Conservation (phyloP, 1,140 invertebrate genomes). For the Notospermus geniculatus region DNA sequence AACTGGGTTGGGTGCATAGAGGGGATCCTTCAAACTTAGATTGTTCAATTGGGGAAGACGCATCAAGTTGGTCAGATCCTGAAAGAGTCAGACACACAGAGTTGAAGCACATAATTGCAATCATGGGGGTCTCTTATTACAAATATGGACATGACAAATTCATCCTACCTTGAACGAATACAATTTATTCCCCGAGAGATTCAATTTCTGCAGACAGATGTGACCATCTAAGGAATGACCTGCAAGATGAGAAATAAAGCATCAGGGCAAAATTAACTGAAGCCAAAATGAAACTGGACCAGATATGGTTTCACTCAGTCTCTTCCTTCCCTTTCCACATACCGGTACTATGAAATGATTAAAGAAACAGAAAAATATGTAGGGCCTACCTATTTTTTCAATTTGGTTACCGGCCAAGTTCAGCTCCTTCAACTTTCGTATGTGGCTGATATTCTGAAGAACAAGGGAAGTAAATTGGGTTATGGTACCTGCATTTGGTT, state of each 20-base stretch:
- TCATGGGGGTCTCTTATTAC: neutral
- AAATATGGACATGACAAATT: neutral
- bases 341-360: no score
- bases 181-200: slow-evolving; percentile 52
- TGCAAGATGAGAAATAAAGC: slow-evolving; percentile 23
- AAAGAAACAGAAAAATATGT: neutral
- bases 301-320: no score
- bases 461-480: slow-evolving; percentile 9
- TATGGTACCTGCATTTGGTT: neutral
- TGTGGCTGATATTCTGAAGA: slow-evolving; percentile 43
- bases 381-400: slow-evolving; percentile 48
- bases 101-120: neutral
- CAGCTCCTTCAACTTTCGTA: slow-evolving; percentile 43
- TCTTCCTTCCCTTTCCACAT: no score
- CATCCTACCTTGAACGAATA: slow-evolving; percentile 44
- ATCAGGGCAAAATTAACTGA: neutral
- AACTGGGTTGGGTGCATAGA: slow-evolving; percentile 45
- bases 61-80: slow-evolving; percentile 51
- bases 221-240: slow-evolving; percentile 44
- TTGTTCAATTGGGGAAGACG: slow-evolving; percentile 36
- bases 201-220: slow-evolving; percentile 42
- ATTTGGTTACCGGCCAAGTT: slow-evolving; percentile 55
- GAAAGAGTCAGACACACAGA: no score
- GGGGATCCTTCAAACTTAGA: slow-evolving; percentile 49
- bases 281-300: neutral